Conservation (phyloP, 1,140 invertebrate species). For the Nymphalis io region DNA sequence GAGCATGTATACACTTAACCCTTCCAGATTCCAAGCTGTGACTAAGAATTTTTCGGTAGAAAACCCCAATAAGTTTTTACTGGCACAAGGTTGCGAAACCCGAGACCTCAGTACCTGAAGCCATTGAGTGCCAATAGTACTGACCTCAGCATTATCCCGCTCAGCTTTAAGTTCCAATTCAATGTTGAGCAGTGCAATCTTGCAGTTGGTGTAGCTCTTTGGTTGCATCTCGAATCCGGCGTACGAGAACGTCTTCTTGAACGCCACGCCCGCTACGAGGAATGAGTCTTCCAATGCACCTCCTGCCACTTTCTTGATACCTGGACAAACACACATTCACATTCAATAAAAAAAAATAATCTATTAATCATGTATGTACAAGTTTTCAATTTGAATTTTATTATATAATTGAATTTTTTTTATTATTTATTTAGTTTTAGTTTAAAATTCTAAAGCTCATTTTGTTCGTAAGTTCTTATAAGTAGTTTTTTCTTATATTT, state of each 20-base stretch:
- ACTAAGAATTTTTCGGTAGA: too few relatives aligned
- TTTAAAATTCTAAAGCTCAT: neutral
- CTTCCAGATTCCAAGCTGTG: too few relatives aligned
- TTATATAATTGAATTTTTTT: too few relatives aligned
- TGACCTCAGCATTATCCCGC: constrained; percentile 97
- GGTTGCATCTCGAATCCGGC: constrained; percentile 99
- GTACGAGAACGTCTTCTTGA: constrained; percentile 99
- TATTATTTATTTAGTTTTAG: too few relatives aligned
- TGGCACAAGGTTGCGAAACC: neutral
- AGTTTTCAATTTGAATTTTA: too few relatives aligned
- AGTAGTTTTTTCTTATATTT: too few relatives aligned
- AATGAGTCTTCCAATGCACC: constrained; percentile 96
- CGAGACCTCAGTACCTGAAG: too few relatives aligned
- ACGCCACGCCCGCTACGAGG: constrained; percentile 96
- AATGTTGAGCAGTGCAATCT: constrained; percentile 98
- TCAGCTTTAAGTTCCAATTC: constrained; percentile 99
- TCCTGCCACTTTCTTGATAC: constrained; percentile 98
- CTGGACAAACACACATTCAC: constrained; percentile 33
- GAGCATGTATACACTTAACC: too few relatives aligned
- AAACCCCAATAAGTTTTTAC: too few relatives aligned
- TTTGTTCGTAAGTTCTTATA: neutral
- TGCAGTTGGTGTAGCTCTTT: constrained; percentile 94
- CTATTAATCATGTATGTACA: too few relatives aligned
- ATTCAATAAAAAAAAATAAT: too few relatives aligned
- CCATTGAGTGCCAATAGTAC: too few relatives aligned